Base-by-base conservation (phyloP, 2,888 invertebrate species). In the Scaptomyza reducta region DNA sequence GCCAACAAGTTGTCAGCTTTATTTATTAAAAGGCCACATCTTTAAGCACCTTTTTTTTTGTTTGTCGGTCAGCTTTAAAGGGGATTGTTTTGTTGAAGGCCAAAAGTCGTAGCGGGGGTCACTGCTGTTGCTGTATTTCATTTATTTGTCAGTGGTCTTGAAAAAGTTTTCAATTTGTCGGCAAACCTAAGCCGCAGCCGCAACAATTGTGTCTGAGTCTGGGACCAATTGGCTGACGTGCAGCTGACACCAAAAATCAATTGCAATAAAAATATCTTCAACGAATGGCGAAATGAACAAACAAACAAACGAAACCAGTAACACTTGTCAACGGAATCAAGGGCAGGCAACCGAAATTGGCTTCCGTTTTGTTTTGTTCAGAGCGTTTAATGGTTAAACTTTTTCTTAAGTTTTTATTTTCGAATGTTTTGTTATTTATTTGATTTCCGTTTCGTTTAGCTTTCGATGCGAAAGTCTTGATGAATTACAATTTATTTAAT, bases 241-340 rank as follows among this genome's bases (percentile, higher is more conserved):
- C 83, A 84, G 88, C 83, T 84, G 83, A 77, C 88, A 73, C 86
- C 80, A 54, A 86, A 88, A 84, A 88, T 84, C 83, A 84, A 86
- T 84, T 87, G 88, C 87, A 88, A 77, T 86, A 74, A 84, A 84
- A 84, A 87, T 77, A 16, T 54, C 55, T 40, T 44, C 58, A 46
- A 54, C 62, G 62, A 79, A 72, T 60, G 55, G 47, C 60, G 60
- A 51, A 18, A 38, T 9, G 38, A 46, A 51, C 72, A 74, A 77
- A 70, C 69, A 63, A 11, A 40, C 47, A 58, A 35, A 50, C 10
- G 55, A 50, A 13, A 40, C 47, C 59, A 35, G 44, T 44, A 64
- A 50, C 53, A 65, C 18, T 54, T 49, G 44, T 50, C 29, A 47
- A 42, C 25, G 1, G n/a, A 50, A 45, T 49, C 49, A 53, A 54